Percentiles rank a stretch among this genome's conserved stretches.
Conservation (phyloP, 2,888 invertebrate genomes). For the Junonia oenone region DNA sequence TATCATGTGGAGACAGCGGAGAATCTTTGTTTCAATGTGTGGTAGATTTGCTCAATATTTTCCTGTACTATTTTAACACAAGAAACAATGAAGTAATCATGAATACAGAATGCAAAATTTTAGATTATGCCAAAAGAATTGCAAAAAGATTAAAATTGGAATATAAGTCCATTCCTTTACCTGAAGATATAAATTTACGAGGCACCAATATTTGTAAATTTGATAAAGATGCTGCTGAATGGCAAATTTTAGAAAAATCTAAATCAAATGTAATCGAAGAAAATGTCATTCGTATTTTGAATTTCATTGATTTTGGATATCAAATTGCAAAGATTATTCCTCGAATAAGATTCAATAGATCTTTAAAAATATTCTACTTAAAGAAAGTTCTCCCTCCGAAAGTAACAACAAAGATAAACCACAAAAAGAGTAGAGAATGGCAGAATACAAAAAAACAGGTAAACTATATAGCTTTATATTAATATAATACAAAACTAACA, state of each 20-base stretch:
- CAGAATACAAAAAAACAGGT: conserved; percentile 66
- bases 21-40: conserved; percentile 89
- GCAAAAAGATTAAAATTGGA: conserved; percentile 78
- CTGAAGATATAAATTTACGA: conserved; percentile 87
- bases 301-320: conserved; percentile 89
- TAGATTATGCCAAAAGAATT: conserved; percentile 52
- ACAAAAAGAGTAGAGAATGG: conserved; percentile 66
- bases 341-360: conserved; percentile 82
- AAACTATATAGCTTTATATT: too few species aligned
- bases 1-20: conserved; percentile 88
- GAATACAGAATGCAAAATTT: conserved; percentile 44
- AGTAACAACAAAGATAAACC: conserved; percentile 57
- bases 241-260: conserved; percentile 81
- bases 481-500: too few species aligned
- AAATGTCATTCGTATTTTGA: conserved; percentile 85
- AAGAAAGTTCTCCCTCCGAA: conserved; percentile 57
- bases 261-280: conserved; percentile 83
- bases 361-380: conserved; percentile 66
- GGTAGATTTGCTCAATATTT: conserved; percentile 88
- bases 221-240: conserved; percentile 84
- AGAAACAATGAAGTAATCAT: conserved; percentile 39
- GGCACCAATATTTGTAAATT: conserved; percentile 84
- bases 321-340: conserved; percentile 83
- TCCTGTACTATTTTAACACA: conserved; percentile 82
- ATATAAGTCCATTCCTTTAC: conserved; percentile 83